Evolutionary conservation across 1,140 invertebrate genomes (phyloP).

Genomic region (Venturia canescens): DNA sequence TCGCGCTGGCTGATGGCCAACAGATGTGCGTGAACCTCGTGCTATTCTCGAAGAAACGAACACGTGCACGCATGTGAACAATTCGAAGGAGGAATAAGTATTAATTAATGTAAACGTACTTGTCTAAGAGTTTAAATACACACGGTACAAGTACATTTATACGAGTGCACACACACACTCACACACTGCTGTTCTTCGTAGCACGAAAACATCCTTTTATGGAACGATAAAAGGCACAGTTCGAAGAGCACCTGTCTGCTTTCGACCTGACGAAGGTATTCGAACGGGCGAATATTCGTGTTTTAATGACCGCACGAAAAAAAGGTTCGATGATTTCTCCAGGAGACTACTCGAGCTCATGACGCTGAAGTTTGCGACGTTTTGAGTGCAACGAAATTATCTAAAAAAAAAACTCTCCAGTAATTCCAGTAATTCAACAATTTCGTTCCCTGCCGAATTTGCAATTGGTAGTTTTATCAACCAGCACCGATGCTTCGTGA

Average conservation of each 20-base stretch:
- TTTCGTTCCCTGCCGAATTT: too few species aligned
- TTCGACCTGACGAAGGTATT: not conserved
- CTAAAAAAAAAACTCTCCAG: too few species aligned
- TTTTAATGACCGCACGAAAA: not conserved
- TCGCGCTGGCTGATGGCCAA: slow-evolving; percentile 4
- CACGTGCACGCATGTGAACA: slow-evolving; percentile 13
- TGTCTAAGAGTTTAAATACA: not conserved
- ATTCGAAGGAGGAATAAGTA: slow-evolving; percentile 13
- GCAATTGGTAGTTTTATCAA: too few species aligned
- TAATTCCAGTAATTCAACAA: too few species aligned
- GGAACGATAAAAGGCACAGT: not conserved
- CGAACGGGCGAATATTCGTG: not conserved
- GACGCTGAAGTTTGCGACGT: too few species aligned
- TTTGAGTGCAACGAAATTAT: too few species aligned
- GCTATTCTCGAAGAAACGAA: slow-evolving; percentile 9
- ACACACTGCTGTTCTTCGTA: not conserved
- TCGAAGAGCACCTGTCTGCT: not conserved
- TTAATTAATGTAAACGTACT: slow-evolving; percentile 18
- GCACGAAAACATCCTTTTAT: slow-evolving; percentile 12
- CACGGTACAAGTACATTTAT: not conserved
- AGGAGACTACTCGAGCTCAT: not conserved
- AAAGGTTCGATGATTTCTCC: not conserved
- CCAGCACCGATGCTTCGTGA: too few species aligned
- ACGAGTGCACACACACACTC: not conserved
- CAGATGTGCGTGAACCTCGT: slow-evolving; percentile 17